Evolutionary conservation across 2,888 invertebrate genomes (phyloP), one percentile per base, ranked within the genome.

Genomic region (Cyaniris semiargus): DNA sequence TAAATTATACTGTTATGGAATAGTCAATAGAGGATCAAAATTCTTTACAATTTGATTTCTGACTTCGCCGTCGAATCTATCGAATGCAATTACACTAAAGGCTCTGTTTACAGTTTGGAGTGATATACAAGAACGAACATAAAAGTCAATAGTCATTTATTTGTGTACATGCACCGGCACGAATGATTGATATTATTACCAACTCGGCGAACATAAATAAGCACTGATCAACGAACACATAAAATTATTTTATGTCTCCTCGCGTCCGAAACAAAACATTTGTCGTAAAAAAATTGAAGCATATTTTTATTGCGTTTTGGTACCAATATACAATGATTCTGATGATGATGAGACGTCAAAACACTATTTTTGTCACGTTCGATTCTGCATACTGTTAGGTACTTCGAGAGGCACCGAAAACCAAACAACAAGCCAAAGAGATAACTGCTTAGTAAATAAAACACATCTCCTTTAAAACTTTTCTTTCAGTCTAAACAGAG

Each of bases 191-290:
- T 23, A 23, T n/a, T n/a, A 27, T 60, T 60, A 60, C 60, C 23
- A 21, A 60, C 60, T 60, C 10, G 18, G 34, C 34, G 34, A 44
- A 38, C 21, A 23, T 15, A 72, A 44, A 72, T 44, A 72, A 72
- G 44, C 13, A 44, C 23, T 38, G 72, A 44, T 48, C 72, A 72
- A 72, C 72, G 15, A 38, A 72, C 48, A 72, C 72, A 72, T 72
- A 23, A 48, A 72, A 72, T 72, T 44, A 48, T 72, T 72, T 72
- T 72, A 48, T 48, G 72, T 72, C 72, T 23, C 48, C 23, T 72
- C 72, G 44, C 72, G 72, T 48, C 15, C 15, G 72, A 23, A 72
- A 72, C 23, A 72, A 72, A 72, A 72, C 72, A 72, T 72, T 72
- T 72, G 44, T 72, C 44, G 72, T 44, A 48, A 72, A 72, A 72